These are phyloP conservation scores for Lytechinus variegatus DNA, from an alignment of 35 echinoderm and acorn worm genomes.

Conservation along the genomic window DNA sequence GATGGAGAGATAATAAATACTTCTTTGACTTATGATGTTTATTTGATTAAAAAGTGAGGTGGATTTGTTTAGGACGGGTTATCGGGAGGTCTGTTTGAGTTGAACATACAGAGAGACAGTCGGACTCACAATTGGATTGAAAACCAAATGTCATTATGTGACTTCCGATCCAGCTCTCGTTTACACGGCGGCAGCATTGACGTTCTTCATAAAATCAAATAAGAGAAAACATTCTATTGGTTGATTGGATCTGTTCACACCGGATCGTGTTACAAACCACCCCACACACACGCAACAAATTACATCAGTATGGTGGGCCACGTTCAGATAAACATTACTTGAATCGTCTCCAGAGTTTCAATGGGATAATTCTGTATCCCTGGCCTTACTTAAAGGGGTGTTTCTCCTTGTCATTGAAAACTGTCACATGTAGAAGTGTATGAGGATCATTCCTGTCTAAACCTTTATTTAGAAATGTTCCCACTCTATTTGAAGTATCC, in stretches of 20 bases:
- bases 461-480: neutral
- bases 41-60: neutral
- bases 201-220: neutral
- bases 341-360: neutral
- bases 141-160: constrained; percentile 6
- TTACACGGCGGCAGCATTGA: neutral
- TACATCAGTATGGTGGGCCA: neutral
- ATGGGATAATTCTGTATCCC: neutral
- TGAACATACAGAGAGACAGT: neutral
- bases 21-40: neutral
- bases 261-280: neutral
- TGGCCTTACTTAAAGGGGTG: neutral
- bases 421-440: neutral
- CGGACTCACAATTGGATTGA: neutral
- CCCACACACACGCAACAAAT: neutral
- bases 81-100: neutral
- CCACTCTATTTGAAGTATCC: neutral
- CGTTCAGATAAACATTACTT: neutral
- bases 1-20: neutral
- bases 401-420: neutral
- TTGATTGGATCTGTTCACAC: neutral
- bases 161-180: neutral
- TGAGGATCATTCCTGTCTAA: neutral
- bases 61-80: neutral
- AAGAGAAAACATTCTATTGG: neutral